phyloP scores from a whole-genome alignment of 2,797 vertebrate species.

The Onychomys torridus region DNA sequence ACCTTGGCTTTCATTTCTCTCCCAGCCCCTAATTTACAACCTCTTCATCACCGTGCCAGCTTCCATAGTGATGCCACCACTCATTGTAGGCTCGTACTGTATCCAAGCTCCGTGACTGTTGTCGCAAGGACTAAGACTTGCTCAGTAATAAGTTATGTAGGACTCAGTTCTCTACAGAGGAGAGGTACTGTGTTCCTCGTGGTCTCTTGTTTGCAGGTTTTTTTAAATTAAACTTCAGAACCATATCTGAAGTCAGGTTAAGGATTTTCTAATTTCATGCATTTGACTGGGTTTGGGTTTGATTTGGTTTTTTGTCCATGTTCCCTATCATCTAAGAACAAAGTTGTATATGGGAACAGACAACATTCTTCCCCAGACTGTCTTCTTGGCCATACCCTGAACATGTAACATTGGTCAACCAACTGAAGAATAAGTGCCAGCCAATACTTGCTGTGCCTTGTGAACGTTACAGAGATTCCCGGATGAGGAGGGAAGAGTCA shows the following conservation, averaged over 20 bases:
- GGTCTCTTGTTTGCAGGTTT: constrained; percentile 61
- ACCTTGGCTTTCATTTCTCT: background rate
- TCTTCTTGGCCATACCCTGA: constrained; percentile 2
- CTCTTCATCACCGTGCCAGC: background rate
- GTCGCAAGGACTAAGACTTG: background rate
- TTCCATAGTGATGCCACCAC: background rate
- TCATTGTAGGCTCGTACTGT: background rate
- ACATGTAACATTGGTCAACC: constrained; percentile 3
- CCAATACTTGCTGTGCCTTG: background rate
- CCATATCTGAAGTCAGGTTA: background rate
- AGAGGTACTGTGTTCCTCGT: background rate
- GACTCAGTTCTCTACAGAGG: background rate
- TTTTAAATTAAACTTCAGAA: constrained; percentile 51
- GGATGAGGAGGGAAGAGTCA: background rate
- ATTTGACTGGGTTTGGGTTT: constrained; percentile 16
- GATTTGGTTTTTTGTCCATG: background rate
- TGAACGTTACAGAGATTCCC: background rate
- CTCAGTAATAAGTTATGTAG: background rate
- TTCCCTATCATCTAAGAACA: constrained; percentile 25
- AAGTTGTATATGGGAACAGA: background rate
- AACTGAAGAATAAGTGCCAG: constrained; percentile 17
- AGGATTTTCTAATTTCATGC: constrained; percentile 48
- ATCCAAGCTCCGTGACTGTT: background rate
- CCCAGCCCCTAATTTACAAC: background rate
- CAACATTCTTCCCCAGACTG: background rate